Base-by-base conservation (phyloP, 2,113 vertebrate genomes). In the Leucosticte australis region DNA sequence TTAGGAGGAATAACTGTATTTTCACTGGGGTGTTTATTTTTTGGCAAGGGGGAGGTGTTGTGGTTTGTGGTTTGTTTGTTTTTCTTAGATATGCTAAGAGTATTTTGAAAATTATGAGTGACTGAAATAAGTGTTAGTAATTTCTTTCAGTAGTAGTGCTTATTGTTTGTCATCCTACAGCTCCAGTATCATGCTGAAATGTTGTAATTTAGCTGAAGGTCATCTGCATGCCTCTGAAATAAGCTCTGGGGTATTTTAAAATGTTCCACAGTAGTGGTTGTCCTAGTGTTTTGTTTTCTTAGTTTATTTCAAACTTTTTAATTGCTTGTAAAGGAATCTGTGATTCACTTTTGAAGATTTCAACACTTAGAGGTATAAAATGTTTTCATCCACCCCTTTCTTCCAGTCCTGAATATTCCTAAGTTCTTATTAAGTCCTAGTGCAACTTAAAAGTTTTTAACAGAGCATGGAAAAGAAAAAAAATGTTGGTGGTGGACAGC, bases 201-300 rank as follows among this genome's bases (percentile, higher is more conserved):
- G 44, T 62, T 96, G 83, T 86, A 60, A 52, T 80, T 86, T 92
- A 89, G 37, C 64, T 86, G 13, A 55, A 82, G 75, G 68, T 89
- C 11, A 2, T 88, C 46, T 59, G 26, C 19, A 12, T 70, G 28
- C 27, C 39, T 75, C 79, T 83, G 35, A 77, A 83, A 90, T 90
- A 21, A 93, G 15, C 39, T 70, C 35, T 57, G 60, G 52, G 44
- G 8, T 89, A 17, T 81, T 94, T 80, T 67, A 57, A 55, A 22
- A 46, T 57, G 28, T 88, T 90, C 59, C 39, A 47, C 30, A 74
- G 50, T 50, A 89, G 47, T 39, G 19, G 5, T 65, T 92, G 14
- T 80, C 37, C 9, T 77, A 15, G 21, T 81, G 60, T 39, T 89
- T 87, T 86, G 39, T 77, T n/a, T 56, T 71, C 27, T 55, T 83